phyloP scores from a whole-genome alignment of 92 coral and sea anemone genomes.

The Epizoanthus ramosus region DNA sequence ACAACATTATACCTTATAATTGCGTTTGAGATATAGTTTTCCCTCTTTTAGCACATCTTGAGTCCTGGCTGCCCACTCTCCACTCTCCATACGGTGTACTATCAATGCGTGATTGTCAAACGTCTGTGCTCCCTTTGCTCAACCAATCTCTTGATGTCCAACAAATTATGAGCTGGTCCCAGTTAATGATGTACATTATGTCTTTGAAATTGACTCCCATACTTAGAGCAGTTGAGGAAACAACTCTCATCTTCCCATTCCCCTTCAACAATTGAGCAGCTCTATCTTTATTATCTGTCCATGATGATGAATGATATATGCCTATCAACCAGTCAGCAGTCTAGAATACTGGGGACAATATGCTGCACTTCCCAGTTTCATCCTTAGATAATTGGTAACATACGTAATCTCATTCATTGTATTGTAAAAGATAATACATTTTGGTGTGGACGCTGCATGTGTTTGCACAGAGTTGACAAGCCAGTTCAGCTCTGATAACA shows the following conservation, averaged over 20 bases:
- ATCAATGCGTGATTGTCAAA: constrained; percentile 46
- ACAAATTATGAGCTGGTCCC: constrained; percentile 49
- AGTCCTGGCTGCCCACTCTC: constrained; percentile 28
- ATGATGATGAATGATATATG: constrained; percentile 49
- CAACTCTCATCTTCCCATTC: constrained; percentile 43
- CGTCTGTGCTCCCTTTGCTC: constrained; percentile 57
- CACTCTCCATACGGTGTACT: constrained; percentile 23
- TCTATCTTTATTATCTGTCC: constrained; percentile 17
- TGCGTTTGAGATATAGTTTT: constrained; percentile 42
- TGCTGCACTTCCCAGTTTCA: constrained; percentile 55
- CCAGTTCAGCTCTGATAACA: constrained; percentile 35
- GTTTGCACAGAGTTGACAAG: constrained; percentile 16
- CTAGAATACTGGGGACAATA: constrained; percentile 27
- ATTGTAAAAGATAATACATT: constrained; percentile 56
- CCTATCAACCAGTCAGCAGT: constrained; percentile 40
- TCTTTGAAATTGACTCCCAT: constrained; percentile 57
- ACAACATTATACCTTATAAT: no score
- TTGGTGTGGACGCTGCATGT: constrained; percentile 17
- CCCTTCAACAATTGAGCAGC: constrained; percentile 25
- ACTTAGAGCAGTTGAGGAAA: constrained; percentile 56
- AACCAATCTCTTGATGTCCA: constrained; percentile 57
- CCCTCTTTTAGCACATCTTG: constrained; percentile 29
- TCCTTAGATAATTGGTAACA: constrained; percentile 49
- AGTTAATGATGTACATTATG: constrained; percentile 41
- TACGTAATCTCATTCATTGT: constrained; percentile 58